A percentile compares a stretch with the other conserved stretches of the same genome.
These are phyloP conservation scores for Thalpophila matura DNA, from an alignment of 2,888 invertebrate species.

Conservation along the genomic window DNA sequence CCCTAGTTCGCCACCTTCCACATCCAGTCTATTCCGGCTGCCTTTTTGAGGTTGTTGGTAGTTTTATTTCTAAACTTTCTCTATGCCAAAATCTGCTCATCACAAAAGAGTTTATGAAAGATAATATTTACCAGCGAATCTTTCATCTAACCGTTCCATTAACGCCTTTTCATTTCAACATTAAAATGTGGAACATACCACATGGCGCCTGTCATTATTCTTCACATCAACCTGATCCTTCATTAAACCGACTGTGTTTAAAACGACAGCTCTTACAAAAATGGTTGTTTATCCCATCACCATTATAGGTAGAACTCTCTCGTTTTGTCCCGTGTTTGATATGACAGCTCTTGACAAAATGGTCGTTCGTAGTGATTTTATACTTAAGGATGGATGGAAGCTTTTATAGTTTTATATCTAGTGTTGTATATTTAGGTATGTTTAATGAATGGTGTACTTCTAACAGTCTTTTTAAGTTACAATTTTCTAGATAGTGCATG, in stretches of 20 bases:
- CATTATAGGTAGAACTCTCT: constrained; percentile 27
- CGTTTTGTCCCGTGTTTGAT: not conserved
- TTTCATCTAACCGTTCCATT: constrained; percentile 43
- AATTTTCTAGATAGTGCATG: constrained; percentile 40
- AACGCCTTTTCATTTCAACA: constrained; percentile 56
- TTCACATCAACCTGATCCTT: constrained; percentile 45
- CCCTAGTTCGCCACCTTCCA: too few relatives aligned
- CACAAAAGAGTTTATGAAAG: constrained; percentile 15
- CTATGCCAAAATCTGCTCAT: constrained; percentile 10
- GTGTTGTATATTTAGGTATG: constrained; percentile 20
- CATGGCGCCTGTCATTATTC: constrained; percentile 53
- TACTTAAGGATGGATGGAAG: constrained; percentile 40
- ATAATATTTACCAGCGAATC: constrained; percentile 47
- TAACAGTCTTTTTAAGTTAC: constrained; percentile 20
- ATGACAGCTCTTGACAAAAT: constrained; percentile 24
- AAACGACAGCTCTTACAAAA: constrained; percentile 29
- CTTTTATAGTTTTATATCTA: constrained; percentile 54
- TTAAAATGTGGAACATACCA: constrained; percentile 73
- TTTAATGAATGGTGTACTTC: constrained; percentile 34
- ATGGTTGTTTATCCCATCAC: constrained; percentile 14
- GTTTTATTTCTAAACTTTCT: too few relatives aligned
- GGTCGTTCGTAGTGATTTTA: constrained; percentile 45
- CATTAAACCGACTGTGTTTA: not conserved
- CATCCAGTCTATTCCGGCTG: too few relatives aligned
- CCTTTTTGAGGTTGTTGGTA: too few relatives aligned